Percentiles rank a stretch among this genome's conserved stretches.
These are phyloP conservation scores for Aldabrachelys gigantea DNA, from an alignment of 2,113 vertebrate genomes.

Conservation along the genomic window DNA sequence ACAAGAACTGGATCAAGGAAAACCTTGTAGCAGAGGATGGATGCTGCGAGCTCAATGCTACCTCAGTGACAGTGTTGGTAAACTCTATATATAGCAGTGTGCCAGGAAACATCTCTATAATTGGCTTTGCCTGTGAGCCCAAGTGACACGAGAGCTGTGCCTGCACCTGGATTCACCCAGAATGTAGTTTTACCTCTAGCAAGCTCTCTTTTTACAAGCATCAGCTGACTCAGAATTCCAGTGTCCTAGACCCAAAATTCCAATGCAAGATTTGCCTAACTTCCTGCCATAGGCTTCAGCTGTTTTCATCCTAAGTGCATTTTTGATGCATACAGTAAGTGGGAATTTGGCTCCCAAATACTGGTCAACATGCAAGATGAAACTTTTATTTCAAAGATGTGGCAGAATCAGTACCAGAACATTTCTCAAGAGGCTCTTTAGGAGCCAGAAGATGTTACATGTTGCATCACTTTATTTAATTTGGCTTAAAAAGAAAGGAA, in stretches of 20 bases:
- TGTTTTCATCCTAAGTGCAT: neutral
- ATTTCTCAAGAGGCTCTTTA: neutral
- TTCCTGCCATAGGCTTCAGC: neutral
- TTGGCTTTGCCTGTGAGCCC: neutral
- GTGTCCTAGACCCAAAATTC: neutral
- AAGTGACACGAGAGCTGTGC: neutral
- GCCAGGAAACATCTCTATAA: neutral
- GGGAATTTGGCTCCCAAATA: neutral
- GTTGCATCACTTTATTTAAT: neutral
- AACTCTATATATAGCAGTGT: neutral
- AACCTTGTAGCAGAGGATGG: neutral
- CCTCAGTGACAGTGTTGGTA: neutral
- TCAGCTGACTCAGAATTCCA: neutral
- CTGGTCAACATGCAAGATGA: neutral
- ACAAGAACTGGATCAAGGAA: neutral
- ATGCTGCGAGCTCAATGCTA: neutral
- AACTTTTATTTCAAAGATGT: conserved; percentile 1
- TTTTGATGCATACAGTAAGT: neutral
- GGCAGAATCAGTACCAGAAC: conserved; percentile 1
- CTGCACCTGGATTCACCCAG: neutral
- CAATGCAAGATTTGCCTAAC: neutral
- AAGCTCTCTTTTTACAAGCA: neutral
- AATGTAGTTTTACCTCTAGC: accelerated
- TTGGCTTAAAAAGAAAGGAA: neutral
- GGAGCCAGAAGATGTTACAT: conserved; percentile 1